These are phyloP conservation scores for Suncus etruscus DNA, from an alignment of 2,113 vertebrate species.

Conservation along the genomic window DNA sequence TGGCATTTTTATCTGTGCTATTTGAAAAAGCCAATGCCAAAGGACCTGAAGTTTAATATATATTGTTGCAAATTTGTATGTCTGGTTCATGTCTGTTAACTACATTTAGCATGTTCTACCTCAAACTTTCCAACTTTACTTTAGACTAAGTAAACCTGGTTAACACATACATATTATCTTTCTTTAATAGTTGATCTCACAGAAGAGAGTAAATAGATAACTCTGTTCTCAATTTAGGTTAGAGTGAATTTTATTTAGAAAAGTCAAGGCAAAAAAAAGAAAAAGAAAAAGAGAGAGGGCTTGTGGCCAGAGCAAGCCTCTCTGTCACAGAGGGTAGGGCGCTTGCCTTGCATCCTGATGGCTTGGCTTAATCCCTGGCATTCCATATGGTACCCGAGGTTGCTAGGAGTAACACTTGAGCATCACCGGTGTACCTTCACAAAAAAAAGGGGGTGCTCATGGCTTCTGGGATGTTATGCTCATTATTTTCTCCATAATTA, in stretches of 20 bases:
- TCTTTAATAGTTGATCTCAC: slow-evolving; percentile 42
- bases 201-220: not conserved
- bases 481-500: slow-evolving; percentile 54
- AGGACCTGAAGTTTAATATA: slow-evolving; percentile 71
- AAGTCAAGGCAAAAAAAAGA: slow-evolving; percentile 23
- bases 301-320: no score
- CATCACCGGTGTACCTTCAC: no score
- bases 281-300: no score
- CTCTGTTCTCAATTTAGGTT: not conserved
- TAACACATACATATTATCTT: slow-evolving; percentile 16
- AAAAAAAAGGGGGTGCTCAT: not conserved
- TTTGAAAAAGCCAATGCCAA: slow-evolving; percentile 56
- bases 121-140: slow-evolving; percentile 57
- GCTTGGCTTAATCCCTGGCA: no score
- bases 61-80: slow-evolving; percentile 71
- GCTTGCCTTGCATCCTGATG: no score
- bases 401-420: no score
- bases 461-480: slow-evolving; percentile 39
- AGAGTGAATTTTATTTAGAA: slow-evolving; percentile 41
- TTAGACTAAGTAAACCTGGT: not conserved
- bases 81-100: slow-evolving; percentile 52
- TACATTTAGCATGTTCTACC: slow-evolving; percentile 47
- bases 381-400: no score
- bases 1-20: slow-evolving; percentile 41
- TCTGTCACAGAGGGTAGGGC: no score